These are phyloP conservation scores for Scaptomyza parva DNA, from an alignment of 2,888 invertebrate species.

Conservation along the genomic window DNA sequence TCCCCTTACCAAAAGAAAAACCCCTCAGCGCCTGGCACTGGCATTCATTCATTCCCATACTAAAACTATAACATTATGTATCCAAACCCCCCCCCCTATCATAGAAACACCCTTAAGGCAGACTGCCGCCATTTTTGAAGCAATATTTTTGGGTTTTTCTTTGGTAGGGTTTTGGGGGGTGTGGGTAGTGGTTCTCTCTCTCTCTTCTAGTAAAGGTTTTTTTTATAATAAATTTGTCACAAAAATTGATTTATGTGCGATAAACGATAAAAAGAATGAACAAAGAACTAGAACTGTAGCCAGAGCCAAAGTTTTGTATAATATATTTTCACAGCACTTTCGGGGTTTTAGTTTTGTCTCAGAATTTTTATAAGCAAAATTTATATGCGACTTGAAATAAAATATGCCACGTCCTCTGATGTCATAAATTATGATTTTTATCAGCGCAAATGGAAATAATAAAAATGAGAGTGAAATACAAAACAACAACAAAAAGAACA, in stretches of 20 bases:
- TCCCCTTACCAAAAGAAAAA: constrained; percentile 12
- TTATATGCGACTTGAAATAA: constrained; percentile 60
- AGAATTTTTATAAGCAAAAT: constrained; percentile 33
- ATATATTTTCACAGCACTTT: constrained; percentile 63
- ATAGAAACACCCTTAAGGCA: constrained; percentile 34
- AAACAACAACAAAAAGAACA: constrained; percentile 36
- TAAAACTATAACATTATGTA: constrained; percentile 43
- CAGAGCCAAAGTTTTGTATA: constrained; percentile 13
- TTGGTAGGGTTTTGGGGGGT: constrained; percentile 8
- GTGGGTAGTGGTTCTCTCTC: too few relatives aligned
- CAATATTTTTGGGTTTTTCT: constrained; percentile 47
- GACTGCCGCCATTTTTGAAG: constrained; percentile 49
- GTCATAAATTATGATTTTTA: constrained; percentile 85
- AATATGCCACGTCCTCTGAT: constrained; percentile 73
- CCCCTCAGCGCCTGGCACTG: constrained; percentile 57
- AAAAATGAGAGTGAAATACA: constrained; percentile 66
- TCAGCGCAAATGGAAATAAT: constrained; percentile 79
- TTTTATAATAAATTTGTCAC: constrained; percentile 82
- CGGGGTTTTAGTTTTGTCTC: constrained; percentile 5
- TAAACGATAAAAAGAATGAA: constrained; percentile 72
- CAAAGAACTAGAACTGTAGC: constrained; percentile 44
- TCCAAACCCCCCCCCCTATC: constrained; percentile 10
- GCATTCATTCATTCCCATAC: constrained; percentile 42
- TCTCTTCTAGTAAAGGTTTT: constrained; percentile 51
- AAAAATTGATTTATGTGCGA: constrained; percentile 82